These are phyloP conservation scores for Simalia tracyae DNA, from an alignment of 2,797 vertebrate species.

Conservation along the genomic window DNA sequence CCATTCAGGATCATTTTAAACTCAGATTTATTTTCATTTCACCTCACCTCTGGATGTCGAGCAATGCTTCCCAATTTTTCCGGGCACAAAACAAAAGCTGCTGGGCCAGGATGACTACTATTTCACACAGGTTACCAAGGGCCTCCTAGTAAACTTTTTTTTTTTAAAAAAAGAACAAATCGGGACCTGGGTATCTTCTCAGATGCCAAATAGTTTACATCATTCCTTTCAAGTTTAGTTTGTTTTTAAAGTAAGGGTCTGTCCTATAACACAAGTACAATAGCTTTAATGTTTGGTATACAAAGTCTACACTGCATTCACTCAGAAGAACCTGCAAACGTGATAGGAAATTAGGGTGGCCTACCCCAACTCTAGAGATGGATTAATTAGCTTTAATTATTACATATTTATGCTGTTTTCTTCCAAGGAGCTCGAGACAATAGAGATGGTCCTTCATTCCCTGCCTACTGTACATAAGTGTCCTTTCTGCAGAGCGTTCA, in stretches of 20 bases:
- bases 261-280: too few species aligned
- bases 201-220: neutral
- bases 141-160: neutral
- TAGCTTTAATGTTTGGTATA: neutral
- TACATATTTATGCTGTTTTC: neutral
- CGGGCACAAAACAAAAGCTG: neutral
- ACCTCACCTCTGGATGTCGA: constrained; percentile 1
- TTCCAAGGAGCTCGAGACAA: neutral
- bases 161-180: neutral
- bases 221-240: neutral
- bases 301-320: neutral
- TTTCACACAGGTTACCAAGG: neutral
- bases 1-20: neutral
- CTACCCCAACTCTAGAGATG: neutral
- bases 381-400: neutral
- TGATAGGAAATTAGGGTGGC: neutral
- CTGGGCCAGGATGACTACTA: neutral
- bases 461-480: too few species aligned
- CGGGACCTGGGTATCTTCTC: neutral
- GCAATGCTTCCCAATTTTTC: constrained; percentile 20
- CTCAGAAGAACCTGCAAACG: neutral
- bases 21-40: constrained; percentile 14
- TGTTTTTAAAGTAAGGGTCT: neutral
- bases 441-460: too few species aligned
- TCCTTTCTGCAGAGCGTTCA: neutral